Evolutionary conservation across 2,888 invertebrate genomes (phyloP).

Genomic region (Lumbricus terrestris): DNA sequence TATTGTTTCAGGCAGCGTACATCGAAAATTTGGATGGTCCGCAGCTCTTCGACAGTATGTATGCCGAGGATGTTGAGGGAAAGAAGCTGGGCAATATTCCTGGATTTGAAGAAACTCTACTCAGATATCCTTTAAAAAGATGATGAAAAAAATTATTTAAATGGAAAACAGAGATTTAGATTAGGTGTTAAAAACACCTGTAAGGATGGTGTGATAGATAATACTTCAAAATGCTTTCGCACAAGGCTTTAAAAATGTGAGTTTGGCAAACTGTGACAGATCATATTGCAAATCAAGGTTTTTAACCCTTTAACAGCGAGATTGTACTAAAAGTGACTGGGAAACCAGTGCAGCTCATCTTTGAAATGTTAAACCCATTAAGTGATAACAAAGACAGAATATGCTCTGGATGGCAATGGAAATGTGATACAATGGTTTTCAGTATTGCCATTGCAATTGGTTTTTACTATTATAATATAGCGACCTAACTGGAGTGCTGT

Average conservation of each 20-base stretch:
- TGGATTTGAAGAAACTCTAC: slow-evolving; percentile 54
- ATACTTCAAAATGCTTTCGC: not conserved
- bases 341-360: too few relatives aligned
- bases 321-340: too few relatives aligned
- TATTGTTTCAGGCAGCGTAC: slow-evolving; percentile 50
- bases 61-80: slow-evolving; percentile 58
- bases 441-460: not conserved
- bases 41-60: slow-evolving; percentile 55
- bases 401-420: not conserved
- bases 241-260: not conserved
- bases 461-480: not conserved
- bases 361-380: not conserved
- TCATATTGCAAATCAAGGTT: not conserved
- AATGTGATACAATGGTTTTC: not conserved
- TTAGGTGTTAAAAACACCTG: not conserved
- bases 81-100: slow-evolving; percentile 57
- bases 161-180: not conserved
- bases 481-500: not conserved
- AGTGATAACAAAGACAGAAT: not conserved
- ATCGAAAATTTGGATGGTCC: slow-evolving; percentile 57
- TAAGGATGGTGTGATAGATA: not conserved
- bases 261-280: not conserved
- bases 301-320: not conserved
- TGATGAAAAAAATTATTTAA: not conserved
- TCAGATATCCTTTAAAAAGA: slow-evolving; percentile 54